Percentiles rank a stretch among this genome's conserved stretches.
phyloP scores from a whole-genome alignment of 2,113 vertebrate genomes.

The Seriola dumerili region DNA sequence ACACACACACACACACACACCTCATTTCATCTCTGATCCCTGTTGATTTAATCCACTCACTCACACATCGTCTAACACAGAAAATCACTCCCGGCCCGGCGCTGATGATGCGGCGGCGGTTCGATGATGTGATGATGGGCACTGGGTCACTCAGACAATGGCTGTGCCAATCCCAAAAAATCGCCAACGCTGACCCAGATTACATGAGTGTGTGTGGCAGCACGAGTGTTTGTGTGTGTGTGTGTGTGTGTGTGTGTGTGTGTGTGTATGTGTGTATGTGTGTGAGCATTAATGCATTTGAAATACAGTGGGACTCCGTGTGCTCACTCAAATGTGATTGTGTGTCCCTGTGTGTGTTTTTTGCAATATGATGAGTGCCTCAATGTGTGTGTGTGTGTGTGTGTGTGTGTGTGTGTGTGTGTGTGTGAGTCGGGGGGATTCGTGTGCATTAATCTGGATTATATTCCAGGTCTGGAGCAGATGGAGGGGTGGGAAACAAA shows the following conservation, averaged over 20 bases:
- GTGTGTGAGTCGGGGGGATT: constrained; percentile 35
- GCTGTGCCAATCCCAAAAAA: constrained; percentile 57
- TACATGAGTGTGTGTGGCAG: constrained; percentile 28
- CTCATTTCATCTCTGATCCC: constrained; percentile 29
- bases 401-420: constrained; percentile 35
- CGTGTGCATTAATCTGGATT: constrained; percentile 82
- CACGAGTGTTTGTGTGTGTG: no score
- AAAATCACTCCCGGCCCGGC: constrained; percentile 8
- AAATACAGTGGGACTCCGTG: constrained; percentile 38
- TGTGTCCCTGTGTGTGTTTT: constrained; percentile 29
- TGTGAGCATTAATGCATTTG: constrained; percentile 2
- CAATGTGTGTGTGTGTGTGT: constrained; percentile 22
- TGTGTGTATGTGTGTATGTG: not conserved
- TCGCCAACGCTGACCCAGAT: constrained; percentile 71
- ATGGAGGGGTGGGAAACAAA: constrained; percentile 70
- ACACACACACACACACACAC: constrained; percentile 20
- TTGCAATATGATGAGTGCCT: constrained; percentile 33
- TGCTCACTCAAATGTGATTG: constrained; percentile 53
- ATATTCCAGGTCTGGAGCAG: constrained; percentile 76
- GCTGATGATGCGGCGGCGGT: constrained; percentile 45
- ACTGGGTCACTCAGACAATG: constrained; percentile 61
- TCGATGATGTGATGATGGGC: constrained; percentile 57
- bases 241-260: no score
- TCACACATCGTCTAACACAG: constrained; percentile 25
- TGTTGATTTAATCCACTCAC: constrained; percentile 61